phyloP scores from a whole-genome alignment of 2,888 invertebrate genomes.

The Fabriciana adippe region DNA sequence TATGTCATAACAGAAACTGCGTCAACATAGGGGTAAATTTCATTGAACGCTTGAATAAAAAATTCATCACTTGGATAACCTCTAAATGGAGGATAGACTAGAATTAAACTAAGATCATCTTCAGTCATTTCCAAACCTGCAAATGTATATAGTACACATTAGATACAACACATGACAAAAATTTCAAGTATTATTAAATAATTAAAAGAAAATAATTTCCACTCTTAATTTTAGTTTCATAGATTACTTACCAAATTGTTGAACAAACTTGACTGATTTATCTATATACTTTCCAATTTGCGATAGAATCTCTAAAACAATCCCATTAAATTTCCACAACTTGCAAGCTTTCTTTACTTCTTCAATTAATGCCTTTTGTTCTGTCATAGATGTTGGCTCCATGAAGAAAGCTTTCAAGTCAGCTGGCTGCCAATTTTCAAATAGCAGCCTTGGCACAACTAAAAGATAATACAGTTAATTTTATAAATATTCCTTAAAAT shows the following conservation, averaged over 20 bases:
- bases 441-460: constrained; percentile 95
- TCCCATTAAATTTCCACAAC: constrained; percentile 92
- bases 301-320: constrained; percentile 95
- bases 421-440: constrained; percentile 92
- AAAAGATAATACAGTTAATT: constrained; percentile 33
- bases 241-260: constrained; percentile 81
- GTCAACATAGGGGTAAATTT: constrained; percentile 88
- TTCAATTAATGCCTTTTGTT: constrained; percentile 85
- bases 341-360: constrained; percentile 86
- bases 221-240: too few relatives aligned
- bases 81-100: constrained; percentile 91
- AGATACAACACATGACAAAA: neutral
- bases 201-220: neutral
- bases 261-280: constrained; percentile 85
- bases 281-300: constrained; percentile 86
- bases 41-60: constrained; percentile 88
- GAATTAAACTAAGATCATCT: constrained; percentile 83
- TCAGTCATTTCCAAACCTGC: constrained; percentile 81
- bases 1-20: constrained; percentile 98
- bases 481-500: constrained; percentile 5
- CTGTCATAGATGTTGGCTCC: constrained; percentile 84
- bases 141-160: constrained; percentile 39
- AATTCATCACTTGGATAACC: constrained; percentile 86
- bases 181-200: too few relatives aligned
- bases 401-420: constrained; percentile 88